These are phyloP conservation scores for Hyperopisus bebe DNA, from an alignment of 2,113 vertebrate genomes.

Conservation along the genomic window DNA sequence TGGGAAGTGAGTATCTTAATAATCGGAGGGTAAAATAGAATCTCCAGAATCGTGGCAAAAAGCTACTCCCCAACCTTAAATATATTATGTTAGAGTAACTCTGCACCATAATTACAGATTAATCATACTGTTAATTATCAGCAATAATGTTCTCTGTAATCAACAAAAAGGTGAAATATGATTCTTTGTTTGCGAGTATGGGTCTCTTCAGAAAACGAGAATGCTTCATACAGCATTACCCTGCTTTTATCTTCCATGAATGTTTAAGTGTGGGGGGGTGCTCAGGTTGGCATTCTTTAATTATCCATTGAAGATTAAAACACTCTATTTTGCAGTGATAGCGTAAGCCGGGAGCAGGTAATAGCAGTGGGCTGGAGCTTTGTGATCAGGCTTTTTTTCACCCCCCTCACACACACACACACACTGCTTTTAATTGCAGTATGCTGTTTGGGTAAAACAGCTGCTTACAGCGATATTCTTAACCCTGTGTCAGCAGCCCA, in stretches of 20 bases:
- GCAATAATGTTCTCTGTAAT: slow-evolving; percentile 56
- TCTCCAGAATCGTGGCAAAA: neutral
- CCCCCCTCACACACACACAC: slow-evolving; percentile 13
- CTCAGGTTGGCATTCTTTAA: slow-evolving; percentile 66
- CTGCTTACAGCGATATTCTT: slow-evolving; percentile 60
- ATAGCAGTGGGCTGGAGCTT: slow-evolving; percentile 53
- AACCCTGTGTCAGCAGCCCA: slow-evolving; percentile 57
- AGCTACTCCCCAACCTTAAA: neutral
- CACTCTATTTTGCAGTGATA: slow-evolving; percentile 63
- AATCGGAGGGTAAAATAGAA: neutral
- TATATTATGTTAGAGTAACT: slow-evolving; percentile 7
- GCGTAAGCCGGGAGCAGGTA: slow-evolving; percentile 43
- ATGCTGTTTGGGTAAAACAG: slow-evolving; percentile 51
- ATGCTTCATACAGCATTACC: neutral
- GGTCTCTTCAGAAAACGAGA: slow-evolving; percentile 2
- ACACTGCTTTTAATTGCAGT: neutral
- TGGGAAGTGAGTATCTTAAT: neutral
- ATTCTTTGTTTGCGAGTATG: slow-evolving; percentile 44
- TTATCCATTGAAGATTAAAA: slow-evolving; percentile 58
- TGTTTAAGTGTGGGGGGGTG: slow-evolving; percentile 36
- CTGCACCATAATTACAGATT: neutral
- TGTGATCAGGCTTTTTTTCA: slow-evolving; percentile 58
- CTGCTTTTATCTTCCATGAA: slow-evolving; percentile 11
- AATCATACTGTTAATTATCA: slow-evolving; percentile 33
- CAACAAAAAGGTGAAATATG: slow-evolving; percentile 50